Evolutionary conservation across 2,113 vertebrate genomes (phyloP).

Genomic region (Gallinago jamesoni): DNA sequence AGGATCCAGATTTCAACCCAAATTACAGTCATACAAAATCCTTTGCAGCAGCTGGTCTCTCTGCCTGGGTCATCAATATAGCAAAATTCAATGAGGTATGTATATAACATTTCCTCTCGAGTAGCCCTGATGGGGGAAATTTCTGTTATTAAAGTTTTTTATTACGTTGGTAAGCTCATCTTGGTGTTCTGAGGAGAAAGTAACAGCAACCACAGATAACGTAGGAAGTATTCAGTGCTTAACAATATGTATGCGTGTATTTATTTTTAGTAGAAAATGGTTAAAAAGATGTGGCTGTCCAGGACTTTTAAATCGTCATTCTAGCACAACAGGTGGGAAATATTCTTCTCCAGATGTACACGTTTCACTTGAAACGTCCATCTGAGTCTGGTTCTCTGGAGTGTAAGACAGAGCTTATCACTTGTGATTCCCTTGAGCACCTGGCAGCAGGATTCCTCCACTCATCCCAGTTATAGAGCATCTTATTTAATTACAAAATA

Average conservation of each 20-base stretch:
- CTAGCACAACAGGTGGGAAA: not conserved
- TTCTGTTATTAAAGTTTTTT: not conserved
- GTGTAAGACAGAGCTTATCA: not conserved
- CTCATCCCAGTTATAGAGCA: not conserved
- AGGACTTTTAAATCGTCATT: not conserved
- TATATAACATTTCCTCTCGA: not conserved
- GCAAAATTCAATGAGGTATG: constrained; percentile 83
- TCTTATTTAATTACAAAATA: not conserved
- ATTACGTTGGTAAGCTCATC: not conserved
- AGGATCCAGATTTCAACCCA: constrained; percentile 81
- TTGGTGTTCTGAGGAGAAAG: not conserved
- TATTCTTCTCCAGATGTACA: not conserved
- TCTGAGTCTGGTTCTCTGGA: not conserved
- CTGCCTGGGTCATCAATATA: constrained; percentile 84
- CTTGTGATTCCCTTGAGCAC: not conserved
- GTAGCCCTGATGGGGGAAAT: not conserved
- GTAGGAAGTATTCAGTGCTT: not conserved
- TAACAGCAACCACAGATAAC: not conserved
- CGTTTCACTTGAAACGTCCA: not conserved
- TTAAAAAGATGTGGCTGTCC: not conserved
- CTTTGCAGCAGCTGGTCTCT: constrained; percentile 85
- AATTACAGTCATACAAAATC: constrained; percentile 83
- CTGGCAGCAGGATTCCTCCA: not conserved
- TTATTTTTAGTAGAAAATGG: not conserved
- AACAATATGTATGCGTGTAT: fast-evolving